A percentile compares a stretch with the other conserved stretches of the same genome.
Conservation (phyloP, 2,113 vertebrate genomes). For the Nycticryphes semicollaris region DNA sequence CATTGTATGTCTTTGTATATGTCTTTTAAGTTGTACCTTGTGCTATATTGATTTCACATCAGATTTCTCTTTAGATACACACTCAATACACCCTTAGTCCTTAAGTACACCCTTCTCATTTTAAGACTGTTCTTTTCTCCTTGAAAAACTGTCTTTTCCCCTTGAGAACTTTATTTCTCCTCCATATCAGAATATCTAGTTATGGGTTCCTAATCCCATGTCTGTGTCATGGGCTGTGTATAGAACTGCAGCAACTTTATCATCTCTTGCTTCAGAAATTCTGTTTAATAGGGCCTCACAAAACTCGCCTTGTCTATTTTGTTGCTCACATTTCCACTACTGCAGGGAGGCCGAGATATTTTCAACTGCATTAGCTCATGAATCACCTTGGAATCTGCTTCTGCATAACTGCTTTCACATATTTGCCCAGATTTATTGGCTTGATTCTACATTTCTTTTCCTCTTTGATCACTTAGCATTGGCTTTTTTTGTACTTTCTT, state of each 20-base stretch:
- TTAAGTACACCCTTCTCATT: background rate
- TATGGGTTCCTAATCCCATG: background rate
- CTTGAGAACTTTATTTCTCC: background rate
- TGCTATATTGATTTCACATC: background rate
- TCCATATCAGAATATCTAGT: background rate
- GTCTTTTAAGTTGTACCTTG: background rate
- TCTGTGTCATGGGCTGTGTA: background rate
- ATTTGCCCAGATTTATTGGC: background rate
- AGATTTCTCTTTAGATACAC: background rate
- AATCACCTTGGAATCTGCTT: background rate
- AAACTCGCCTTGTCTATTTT: background rate
- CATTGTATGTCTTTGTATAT: background rate
- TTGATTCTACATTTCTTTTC: background rate
- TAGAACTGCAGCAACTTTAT: background rate
- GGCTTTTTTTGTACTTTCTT: background rate
- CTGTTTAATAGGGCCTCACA: background rate
- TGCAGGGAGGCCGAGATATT: background rate
- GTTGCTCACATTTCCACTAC: background rate
- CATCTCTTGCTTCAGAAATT: background rate
- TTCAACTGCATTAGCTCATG: background rate
- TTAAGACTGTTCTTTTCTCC: background rate
- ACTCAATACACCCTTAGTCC: background rate
- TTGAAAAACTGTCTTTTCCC: background rate
- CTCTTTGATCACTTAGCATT: background rate
- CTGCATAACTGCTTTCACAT: background rate